A percentile compares a stretch with the other conserved stretches of the same genome.
Conservation (phyloP, 2,888 invertebrate genomes). For the Encarsia formosa region DNA sequence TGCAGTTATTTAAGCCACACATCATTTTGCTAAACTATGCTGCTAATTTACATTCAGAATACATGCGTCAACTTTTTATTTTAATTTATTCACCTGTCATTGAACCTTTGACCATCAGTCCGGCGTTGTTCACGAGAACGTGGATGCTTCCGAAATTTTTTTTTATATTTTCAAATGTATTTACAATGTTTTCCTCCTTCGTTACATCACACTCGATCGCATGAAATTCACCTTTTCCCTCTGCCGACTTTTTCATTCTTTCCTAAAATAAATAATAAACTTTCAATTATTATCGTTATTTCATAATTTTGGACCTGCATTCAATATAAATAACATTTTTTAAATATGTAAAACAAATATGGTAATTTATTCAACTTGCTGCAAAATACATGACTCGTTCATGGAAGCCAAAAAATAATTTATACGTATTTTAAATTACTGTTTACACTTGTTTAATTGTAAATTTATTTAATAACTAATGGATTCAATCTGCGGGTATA, state of each 20-base stretch:
- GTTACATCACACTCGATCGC: slow-evolving; percentile 42
- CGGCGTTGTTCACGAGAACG: slow-evolving; percentile 48
- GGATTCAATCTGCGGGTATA: too few relatives aligned
- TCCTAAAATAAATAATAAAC: neutral
- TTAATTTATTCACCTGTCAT: neutral
- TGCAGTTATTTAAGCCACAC: neutral
- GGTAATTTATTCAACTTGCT: too few relatives aligned
- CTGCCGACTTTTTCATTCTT: neutral
- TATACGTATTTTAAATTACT: too few relatives aligned
- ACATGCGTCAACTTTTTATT: too few relatives aligned
- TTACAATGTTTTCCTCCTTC: slow-evolving; percentile 39
- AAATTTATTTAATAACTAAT: too few relatives aligned
- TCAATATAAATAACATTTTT: neutral
- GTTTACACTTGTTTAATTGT: too few relatives aligned
- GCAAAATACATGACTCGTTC: too few relatives aligned
- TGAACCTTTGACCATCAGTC: slow-evolving; percentile 15
- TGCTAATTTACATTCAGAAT: too few relatives aligned
- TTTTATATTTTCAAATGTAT: slow-evolving; percentile 40
- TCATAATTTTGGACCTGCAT: too few relatives aligned
- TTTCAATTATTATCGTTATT: too few relatives aligned
- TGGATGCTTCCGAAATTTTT: slow-evolving; percentile 43
- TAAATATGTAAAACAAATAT: neutral
- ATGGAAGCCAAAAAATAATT: too few relatives aligned
- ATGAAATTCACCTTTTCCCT: slow-evolving; percentile 38
- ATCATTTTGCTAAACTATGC: neutral